Base-by-base conservation (phyloP, 2,797 vertebrate species). In the Thaleichthys pacificus region DNA sequence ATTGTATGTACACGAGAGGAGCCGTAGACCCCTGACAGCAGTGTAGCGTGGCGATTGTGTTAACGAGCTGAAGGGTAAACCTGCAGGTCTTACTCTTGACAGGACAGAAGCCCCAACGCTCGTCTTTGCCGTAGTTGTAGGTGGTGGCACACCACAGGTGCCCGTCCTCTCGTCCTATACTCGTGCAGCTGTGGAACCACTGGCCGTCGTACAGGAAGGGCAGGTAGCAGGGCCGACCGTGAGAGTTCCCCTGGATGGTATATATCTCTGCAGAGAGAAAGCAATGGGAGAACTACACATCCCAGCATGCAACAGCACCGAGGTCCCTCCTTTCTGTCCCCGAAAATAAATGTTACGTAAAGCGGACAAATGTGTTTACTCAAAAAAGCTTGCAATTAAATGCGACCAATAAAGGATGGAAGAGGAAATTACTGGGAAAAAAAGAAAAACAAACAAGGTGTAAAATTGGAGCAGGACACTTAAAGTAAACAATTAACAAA, bases 131-230 rank as follows among this genome's bases (percentile, higher is more conserved):
- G 0, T 99, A 99, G 91, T 98, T 95, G 71, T 92, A 94, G 19
- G 96, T 97, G 73, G 97, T 99, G 78, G 97, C 97, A 0, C 98
- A 99, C 98, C 98, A 99, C 17, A 98, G 88, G 76, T 99, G 96
- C 0, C 96, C 96, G 0, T 99, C 98, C 87, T 97, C 96, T 0
- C 98, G 93, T 0, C 97, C 97, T 0, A 93, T 95, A 77, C 92
- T 95, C 71, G 97, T 99, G 87, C 98, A 99, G 83, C 86, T 88
- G 0, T 98, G 95, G 84, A 97, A 99, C 97, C 98, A 99, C 84
- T 97, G 95, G 82, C 93, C 94, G 68, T 99, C 95, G 0, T 99
- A 99, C 60, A 97, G 93, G 92, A 99, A 99, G 77, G 98, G 98
- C 75, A 99, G 92, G 83, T 96, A 95, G 86, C 97, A 99, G 0